Base-by-base conservation (phyloP, 2,888 invertebrate species). In the Chrysolina americana region DNA sequence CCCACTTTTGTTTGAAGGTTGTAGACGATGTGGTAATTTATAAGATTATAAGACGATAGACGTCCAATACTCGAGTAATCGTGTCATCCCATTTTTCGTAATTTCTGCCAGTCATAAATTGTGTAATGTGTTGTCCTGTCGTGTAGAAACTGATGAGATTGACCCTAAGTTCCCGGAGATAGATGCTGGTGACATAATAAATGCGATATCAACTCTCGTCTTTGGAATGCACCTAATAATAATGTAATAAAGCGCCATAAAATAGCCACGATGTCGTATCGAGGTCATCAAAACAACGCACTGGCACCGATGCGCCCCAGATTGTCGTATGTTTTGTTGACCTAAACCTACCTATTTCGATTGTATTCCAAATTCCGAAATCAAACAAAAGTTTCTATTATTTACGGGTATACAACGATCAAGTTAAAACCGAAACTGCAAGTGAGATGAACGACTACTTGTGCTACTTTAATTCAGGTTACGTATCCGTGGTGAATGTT, bases 401-500 rank as follows among this genome's bases (percentile, higher is more conserved):
- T 21, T 65, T 28, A 44, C 47, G 10, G 21, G 17, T 13, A 19
- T 23, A 19, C 59, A 11, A 19, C 17, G 3, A 44, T 1, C 44
- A 10, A 53, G 53, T 53, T 11, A 36, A 59, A 59, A 59, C 59
- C 66, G 72, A 75, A 75, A 75, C 68, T 68, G 71, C 75, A 75
- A 75, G 75, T 75, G 65, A 69, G 71, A 66, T 56, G 71, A 70
- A 69, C 66, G 73, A 71, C 73, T 71, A 71, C 73, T 76, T 66
- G 78, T 77, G 68, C 79, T 65, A 79, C 77, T 76, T 79, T 71
- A 77, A 80, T 76, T 76, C 78, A 74, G 80, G 80, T 79, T 79
- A 77, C 70, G 77, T 77, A 77, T 77, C 76, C 79, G 75, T 56
- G 72, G 77, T 77, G 76, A 79, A 74, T 75, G 75, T 73, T 76